Base-by-base conservation (phyloP, 2,797 vertebrate genomes). In the Typhlichthys eigenmanni region DNA sequence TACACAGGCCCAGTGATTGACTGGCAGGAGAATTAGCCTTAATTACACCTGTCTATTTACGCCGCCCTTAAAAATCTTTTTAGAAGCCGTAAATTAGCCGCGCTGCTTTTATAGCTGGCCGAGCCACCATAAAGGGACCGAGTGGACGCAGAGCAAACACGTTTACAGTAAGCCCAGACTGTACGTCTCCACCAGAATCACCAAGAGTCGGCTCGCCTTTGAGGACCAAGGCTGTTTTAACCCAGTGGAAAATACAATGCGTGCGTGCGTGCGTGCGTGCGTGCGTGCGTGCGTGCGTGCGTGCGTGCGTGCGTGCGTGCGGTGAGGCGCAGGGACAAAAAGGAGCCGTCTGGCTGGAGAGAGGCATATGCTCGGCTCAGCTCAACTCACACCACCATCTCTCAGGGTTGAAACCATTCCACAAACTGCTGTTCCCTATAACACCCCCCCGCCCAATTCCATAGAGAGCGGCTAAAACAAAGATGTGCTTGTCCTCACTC, bases 41-140 rank as follows among this genome's bases (percentile, higher is more conserved):
- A 92, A 91, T 91, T 88, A 75, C 75, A 80, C 77, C 76, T 85
- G 78, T 86, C 87, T 81, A 81, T 87, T 87, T 78, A 14, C 61
- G 58, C 55, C 51, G 48, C 46, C 16, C 68, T 55, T 68, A 55
- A 81, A 85, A 78, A 69, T 68, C 68, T 29, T 83, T 70, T 80
- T 64, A 79, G 66, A 69, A 67, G 69, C 62, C 61, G 64, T 84
- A 85, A 82, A 89, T 86, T 66, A 90, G 66, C 60, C 71, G 47
- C 12, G 8, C 1, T 47, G 74, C 60, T 59, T 59, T 61, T 47
- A 43, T 51, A 58, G 72, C 55, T 43, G 14, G 60, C 50, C 9
- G 13, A 68, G 57, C 43, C 49, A 16, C 58, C 12, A 13, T 66
- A 68, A 59, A 63, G 47, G 62, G 75, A 58, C 66, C 24, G 49